These are phyloP conservation scores for Nettapus auritus DNA, from an alignment of 2,113 vertebrate genomes.

Conservation along the genomic window DNA sequence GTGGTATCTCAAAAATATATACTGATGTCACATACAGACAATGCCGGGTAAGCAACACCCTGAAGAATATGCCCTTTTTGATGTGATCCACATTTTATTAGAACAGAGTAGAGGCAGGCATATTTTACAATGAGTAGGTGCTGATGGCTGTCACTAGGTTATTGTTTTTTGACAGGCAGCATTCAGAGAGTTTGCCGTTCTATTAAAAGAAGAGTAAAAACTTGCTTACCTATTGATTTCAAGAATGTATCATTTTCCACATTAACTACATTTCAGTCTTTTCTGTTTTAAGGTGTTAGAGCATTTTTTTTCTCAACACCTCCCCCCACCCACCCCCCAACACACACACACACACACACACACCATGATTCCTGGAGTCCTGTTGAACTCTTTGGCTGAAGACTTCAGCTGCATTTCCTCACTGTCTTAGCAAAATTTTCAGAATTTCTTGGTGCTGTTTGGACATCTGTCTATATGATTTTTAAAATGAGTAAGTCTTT, in stretches of 20 bases:
- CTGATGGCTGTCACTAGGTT: conserved; percentile 50
- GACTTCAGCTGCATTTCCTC: not conserved
- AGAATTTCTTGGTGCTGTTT: not conserved
- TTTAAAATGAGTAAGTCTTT: not conserved
- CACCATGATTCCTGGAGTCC: conserved; percentile 18
- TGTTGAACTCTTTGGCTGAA: not conserved
- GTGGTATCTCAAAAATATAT: conserved; percentile 70
- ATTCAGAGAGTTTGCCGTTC: conserved; percentile 37
- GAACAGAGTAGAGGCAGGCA: conserved; percentile 4
- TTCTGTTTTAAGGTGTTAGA: not conserved
- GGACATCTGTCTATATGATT: not conserved
- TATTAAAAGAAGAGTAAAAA: conserved; percentile 57
- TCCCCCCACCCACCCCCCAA: not conserved
- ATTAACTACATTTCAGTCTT: not conserved
- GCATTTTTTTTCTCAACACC: not conserved
- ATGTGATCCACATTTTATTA: conserved; percentile 41
- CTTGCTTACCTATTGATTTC: conserved; percentile 27
- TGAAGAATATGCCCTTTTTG: conserved; percentile 58
- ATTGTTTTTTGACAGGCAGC: conserved; percentile 35
- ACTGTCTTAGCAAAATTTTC: not conserved
- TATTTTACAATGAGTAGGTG: conserved; percentile 57
- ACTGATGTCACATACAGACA: conserved; percentile 64
- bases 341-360: no score
- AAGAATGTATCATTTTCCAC: not conserved
- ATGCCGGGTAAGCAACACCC: conserved; percentile 22